Percentiles rank a stretch among this genome's conserved stretches.
phyloP scores from a whole-genome alignment of 2,888 invertebrate genomes.

The Temnothorax unifasciatus region DNA sequence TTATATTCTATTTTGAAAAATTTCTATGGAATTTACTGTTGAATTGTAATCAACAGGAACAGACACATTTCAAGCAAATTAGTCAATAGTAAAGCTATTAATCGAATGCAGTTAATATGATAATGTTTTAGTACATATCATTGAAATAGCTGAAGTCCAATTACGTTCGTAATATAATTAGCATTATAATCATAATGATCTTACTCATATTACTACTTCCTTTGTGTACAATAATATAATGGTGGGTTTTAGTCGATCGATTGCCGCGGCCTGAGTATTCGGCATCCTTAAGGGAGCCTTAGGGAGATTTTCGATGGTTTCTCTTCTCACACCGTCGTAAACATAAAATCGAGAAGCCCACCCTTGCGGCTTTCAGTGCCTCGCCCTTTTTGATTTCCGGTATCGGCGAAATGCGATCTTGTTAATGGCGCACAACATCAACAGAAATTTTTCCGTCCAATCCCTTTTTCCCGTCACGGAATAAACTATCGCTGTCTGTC shows the following conservation, averaged over 20 bases:
- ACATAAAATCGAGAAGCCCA: constrained; percentile 61
- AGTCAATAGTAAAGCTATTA: not conserved
- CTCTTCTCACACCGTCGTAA: constrained; percentile 51
- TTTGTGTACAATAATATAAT: not conserved
- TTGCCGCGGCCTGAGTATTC: constrained; percentile 20
- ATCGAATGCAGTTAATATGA: not conserved
- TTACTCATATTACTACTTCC: not conserved
- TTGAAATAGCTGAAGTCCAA: not conserved
- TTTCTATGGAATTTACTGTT: not conserved
- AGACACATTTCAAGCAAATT: not conserved
- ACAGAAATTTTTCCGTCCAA: constrained; percentile 73
- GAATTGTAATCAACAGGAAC: not conserved
- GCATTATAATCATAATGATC: constrained; percentile 11
- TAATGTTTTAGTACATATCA: not conserved
- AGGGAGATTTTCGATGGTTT: constrained; percentile 56
- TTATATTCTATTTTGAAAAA: not conserved
- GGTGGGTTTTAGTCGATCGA: constrained; percentile 41
- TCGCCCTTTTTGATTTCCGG: constrained; percentile 80
- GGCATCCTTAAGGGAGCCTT: not conserved
- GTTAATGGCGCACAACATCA: constrained; percentile 83
- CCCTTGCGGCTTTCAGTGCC: constrained; percentile 73
- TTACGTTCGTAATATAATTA: constrained; percentile 17
- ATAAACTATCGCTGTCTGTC: constrained; percentile 69
- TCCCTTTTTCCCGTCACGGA: constrained; percentile 67
- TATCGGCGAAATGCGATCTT: constrained; percentile 81